Conservation (phyloP, 1,140 invertebrate species). For the Homalodisca vitripennis region DNA sequence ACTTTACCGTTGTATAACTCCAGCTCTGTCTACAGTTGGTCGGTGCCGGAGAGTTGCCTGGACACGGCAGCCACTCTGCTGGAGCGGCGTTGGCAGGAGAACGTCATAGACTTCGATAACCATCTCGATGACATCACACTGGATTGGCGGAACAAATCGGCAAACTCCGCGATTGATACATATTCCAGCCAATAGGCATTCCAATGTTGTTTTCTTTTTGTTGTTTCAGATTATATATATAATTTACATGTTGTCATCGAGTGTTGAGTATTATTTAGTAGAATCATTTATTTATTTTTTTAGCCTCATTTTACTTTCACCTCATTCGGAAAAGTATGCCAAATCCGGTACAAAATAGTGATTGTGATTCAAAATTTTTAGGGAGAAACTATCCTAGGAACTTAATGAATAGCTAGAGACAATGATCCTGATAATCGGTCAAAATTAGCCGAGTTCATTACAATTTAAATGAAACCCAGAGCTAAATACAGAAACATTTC, state of each 20-base stretch:
- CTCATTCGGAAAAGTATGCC: no score
- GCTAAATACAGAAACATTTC: no score
- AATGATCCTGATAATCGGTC: no score
- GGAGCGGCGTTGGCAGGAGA: slow-evolving; percentile 63
- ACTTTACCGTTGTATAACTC: slow-evolving; percentile 32
- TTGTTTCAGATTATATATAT: slow-evolving; percentile 17
- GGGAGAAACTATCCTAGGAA: no score
- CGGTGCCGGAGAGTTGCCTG: slow-evolving; percentile 54
- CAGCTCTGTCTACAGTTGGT: slow-evolving; percentile 39
- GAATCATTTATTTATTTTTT: neutral
- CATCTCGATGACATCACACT: slow-evolving; percentile 80
- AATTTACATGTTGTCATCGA: neutral
- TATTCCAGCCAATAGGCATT: slow-evolving; percentile 17
- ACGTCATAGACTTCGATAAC: slow-evolving; percentile 87
- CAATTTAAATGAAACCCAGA: no score
- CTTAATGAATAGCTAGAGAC: no score
- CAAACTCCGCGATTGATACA: slow-evolving; percentile 13
- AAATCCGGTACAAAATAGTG: no score
- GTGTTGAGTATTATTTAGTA: neutral
- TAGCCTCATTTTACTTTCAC: neutral
- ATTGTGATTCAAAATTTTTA: no score
- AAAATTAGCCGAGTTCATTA: no score
- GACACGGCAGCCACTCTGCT: slow-evolving; percentile 65
- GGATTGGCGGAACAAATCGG: slow-evolving; percentile 73
- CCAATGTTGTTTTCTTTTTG: slow-evolving; percentile 7